Percentiles rank a stretch among this genome's conserved stretches.
Evolutionary conservation across 2,888 invertebrate species (phyloP).

Genomic region (Marronus borbonicus): DNA sequence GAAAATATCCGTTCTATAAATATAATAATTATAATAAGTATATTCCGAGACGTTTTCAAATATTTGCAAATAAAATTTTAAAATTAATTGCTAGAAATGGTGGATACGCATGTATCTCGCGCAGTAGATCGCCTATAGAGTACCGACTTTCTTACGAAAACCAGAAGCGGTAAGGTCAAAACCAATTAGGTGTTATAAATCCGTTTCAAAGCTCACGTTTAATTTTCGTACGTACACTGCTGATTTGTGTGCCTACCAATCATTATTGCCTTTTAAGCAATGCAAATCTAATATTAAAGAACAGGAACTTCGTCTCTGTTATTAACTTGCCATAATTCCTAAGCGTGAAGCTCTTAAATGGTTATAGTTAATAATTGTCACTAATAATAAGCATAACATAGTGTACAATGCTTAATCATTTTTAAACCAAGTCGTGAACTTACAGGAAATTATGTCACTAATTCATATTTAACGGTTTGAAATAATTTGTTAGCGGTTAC

Average conservation of each 20-base stretch:
- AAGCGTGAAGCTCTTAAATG: neutral
- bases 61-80: constrained; percentile 27
- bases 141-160: constrained; percentile 7
- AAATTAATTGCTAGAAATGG: constrained; percentile 15
- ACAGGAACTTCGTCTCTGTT: neutral
- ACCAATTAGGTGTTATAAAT: constrained; percentile 24
- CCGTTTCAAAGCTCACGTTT: neutral
- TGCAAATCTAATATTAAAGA: neutral
- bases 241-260: neutral
- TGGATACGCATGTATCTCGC: constrained; percentile 4
- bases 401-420: neutral
- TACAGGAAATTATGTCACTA: constrained; percentile 19
- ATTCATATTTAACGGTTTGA: neutral
- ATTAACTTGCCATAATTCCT: neutral
- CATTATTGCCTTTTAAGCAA: neutral
- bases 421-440: neutral
- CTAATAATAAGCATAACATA: too few species aligned
- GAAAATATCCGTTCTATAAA: constrained; percentile 12
- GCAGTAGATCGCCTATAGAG: constrained; percentile 7
- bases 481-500: too few species aligned
- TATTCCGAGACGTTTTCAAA: constrained; percentile 35
- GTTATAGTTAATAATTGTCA: too few species aligned
- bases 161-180: constrained; percentile 5
- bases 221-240: neutral
- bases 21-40: constrained; percentile 35